A percentile compares a stretch with the other conserved stretches of the same genome.
These are phyloP conservation scores for Vandiemenella viatica DNA, from an alignment of 2,888 invertebrate species.

Conservation along the genomic window DNA sequence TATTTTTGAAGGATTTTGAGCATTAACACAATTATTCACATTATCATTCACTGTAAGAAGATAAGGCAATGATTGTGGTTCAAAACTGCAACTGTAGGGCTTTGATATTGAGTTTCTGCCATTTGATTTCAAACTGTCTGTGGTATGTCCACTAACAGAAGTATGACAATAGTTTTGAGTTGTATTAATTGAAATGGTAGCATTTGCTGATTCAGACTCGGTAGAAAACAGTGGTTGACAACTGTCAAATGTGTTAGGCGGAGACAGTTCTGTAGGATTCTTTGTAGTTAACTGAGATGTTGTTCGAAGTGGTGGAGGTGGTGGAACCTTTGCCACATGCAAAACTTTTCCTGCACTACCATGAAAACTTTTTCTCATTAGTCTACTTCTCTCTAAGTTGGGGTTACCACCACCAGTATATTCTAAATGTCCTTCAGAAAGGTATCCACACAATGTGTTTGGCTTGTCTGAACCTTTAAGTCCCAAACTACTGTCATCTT, in stretches of 20 bases:
- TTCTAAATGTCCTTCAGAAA: conserved; percentile 77
- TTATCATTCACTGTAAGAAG: conserved; percentile 38
- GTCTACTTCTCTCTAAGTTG: conserved; percentile 67
- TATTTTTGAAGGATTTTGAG: conserved; percentile 6
- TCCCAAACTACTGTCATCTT: conserved; percentile 60
- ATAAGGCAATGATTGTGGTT: conserved; percentile 47
- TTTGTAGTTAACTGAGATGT: conserved; percentile 64
- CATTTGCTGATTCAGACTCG: background rate
- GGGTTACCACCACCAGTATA: conserved; percentile 44
- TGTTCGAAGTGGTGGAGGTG: conserved; percentile 63
- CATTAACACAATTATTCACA: background rate
- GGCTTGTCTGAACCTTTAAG: conserved; percentile 28
- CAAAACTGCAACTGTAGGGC: conserved; percentile 20
- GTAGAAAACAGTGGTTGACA: background rate
- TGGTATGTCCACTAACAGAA: background rate
- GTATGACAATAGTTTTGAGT: background rate
- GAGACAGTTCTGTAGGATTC: conserved; percentile 29
- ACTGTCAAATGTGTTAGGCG: conserved; percentile 7
- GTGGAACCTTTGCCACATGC: conserved; percentile 70
- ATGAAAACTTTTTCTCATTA: conserved; percentile 81
- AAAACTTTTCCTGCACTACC: conserved; percentile 68
- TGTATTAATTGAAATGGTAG: background rate
- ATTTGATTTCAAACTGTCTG: background rate
- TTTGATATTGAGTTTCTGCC: background rate
- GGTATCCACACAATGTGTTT: conserved; percentile 55